phyloP scores from a whole-genome alignment of 2,888 invertebrate genomes.

The Thecophora atra region DNA sequence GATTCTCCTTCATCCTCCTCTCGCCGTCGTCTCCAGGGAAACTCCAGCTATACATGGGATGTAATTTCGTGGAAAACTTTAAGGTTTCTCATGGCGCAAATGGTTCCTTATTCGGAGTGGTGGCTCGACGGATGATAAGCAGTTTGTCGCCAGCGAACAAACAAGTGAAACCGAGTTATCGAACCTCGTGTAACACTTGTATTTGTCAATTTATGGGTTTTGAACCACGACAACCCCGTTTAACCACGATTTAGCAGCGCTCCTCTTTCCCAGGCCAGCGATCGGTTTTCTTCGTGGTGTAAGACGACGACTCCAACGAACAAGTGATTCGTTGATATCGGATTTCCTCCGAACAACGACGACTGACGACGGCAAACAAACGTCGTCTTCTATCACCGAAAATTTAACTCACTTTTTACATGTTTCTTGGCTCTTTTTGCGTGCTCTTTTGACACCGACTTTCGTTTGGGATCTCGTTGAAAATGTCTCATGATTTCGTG shows the following conservation, averaged over 20 bases:
- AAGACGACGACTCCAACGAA: slow-evolving; percentile 16
- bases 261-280: too few relatives aligned
- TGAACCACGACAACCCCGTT: background rate
- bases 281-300: background rate
- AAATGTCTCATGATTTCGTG: slow-evolving; percentile 7
- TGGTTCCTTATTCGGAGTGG: background rate
- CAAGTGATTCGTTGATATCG: slow-evolving; percentile 33
- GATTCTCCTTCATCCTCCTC: background rate
- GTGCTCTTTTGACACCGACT: background rate
- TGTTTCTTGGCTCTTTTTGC: too few relatives aligned
- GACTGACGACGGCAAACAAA: background rate
- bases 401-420: background rate
- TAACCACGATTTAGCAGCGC: too few relatives aligned
- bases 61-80: background rate
- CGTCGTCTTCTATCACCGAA: background rate
- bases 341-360: slow-evolving; percentile 22
- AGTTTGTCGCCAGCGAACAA: background rate
- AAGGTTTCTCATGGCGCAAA: background rate
- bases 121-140: background rate
- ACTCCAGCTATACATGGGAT: too few relatives aligned
- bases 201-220: slow-evolving; percentile 36
- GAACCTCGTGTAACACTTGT: slow-evolving; percentile 38
- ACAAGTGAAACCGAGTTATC: background rate
- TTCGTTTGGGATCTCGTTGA: background rate
- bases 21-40: background rate